Evolutionary conservation across 2,888 invertebrate species (phyloP), one percentile per base, ranked within the genome.

Genomic region (Hypercompe scribonia): DNA sequence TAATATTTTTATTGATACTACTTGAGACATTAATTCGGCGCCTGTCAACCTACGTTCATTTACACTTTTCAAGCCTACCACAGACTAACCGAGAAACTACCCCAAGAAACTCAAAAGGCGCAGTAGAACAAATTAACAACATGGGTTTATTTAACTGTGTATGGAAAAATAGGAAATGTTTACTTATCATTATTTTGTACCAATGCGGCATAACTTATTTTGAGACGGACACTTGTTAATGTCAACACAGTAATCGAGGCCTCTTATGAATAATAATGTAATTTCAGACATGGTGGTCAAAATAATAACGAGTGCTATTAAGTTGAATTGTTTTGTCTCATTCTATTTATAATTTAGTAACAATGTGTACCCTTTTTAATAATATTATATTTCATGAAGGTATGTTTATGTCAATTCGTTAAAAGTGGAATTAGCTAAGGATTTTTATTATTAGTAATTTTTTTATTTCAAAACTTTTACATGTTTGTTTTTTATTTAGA

Each of bases 131-230:
- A 81, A 28, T 33, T 2, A 46, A 33, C 31, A 8, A 21, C 1
- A 24, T 18, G 11, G 61, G 5, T 11, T 4, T 54, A 21, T 68
- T 34, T 50, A 73, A 74, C 18, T 21, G 72, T 83, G 70, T 73
- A 67, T 65, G 67, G 42, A 68, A 78, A 77, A 80, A 81, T 83
- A 81, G 81, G 28, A 78, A 76, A 74, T 85, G 77, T 85, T 85
- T 85, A 76, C 76, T 83, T 85, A 86, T 86, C 86, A 85, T 85
- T 85, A 85, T 80, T 85, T 81, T 54, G 66, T 75, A 76, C 68
- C 36, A 58, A 71, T 63, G 73, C 68, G 72, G 76, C 78, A 67
- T n/a, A 68, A 76, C 69, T 76, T 84, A 79, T 84, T 82, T 78
- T 78, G 78, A 76, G 80, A 78, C 58, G 39, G 73, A 42, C 69